Conservation (phyloP, 1,140 invertebrate species). For the Drosophila baimaii region DNA sequence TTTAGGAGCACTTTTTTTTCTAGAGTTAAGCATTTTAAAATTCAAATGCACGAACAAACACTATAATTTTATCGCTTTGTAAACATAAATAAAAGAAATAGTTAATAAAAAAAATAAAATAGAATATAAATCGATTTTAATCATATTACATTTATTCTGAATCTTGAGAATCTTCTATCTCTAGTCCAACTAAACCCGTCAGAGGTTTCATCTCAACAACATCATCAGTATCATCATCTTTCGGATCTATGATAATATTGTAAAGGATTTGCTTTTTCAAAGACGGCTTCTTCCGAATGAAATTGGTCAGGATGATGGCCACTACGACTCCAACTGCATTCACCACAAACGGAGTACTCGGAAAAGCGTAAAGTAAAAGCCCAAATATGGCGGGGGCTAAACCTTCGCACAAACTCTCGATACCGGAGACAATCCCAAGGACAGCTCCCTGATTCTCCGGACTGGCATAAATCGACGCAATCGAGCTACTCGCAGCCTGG, state of each 20-base stretch:
- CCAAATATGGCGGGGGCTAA: conserved; percentile 98
- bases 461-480: conserved; percentile 98
- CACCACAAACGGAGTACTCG: conserved; percentile 99
- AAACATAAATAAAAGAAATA: too few relatives aligned
- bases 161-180: background rate
- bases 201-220: background rate
- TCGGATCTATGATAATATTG: background rate
- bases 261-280: conserved; percentile 3
- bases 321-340: conserved; percentile 97
- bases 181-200: too few relatives aligned
- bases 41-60: too few relatives aligned
- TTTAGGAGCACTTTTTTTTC: too few relatives aligned
- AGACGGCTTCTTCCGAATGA: conserved; percentile 86
- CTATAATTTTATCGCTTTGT: too few relatives aligned
- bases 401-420: conserved; percentile 96
- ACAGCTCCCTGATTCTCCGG: conserved; percentile 98
- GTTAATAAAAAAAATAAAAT: too few relatives aligned
- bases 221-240: background rate
- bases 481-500: conserved; percentile 99
- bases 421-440: conserved; percentile 98
- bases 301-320: conserved; percentile 95
- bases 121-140: too few relatives aligned
- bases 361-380: conserved; percentile 98
- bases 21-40: too few relatives aligned
- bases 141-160: background rate